A percentile compares a stretch with the other conserved stretches of the same genome.
phyloP scores from a whole-genome alignment of 2,888 invertebrate species.

The Parnassius apollo region DNA sequence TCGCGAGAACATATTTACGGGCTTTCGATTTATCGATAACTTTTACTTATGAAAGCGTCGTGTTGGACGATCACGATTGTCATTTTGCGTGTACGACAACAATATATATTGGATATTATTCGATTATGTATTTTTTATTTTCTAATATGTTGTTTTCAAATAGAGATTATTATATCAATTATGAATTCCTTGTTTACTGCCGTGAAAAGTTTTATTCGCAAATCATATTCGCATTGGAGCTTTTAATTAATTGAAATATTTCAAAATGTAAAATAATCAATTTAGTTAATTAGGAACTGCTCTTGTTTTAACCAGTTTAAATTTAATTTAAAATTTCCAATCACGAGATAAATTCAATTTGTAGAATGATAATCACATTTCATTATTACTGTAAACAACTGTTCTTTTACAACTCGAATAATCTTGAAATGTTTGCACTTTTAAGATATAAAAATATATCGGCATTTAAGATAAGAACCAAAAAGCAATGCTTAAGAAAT shows the following conservation, averaged over 20 bases:
- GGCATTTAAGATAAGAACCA: conserved; percentile 18
- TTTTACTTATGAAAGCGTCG: conserved; percentile 66
- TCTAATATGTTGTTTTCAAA: background rate
- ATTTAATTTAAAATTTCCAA: conserved; percentile 7
- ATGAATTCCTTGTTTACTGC: too few relatives aligned
- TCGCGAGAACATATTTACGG: conserved; percentile 51
- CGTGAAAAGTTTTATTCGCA: too few relatives aligned
- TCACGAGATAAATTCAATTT: conserved; percentile 10
- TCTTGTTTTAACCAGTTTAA: background rate
- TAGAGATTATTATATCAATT: too few relatives aligned
- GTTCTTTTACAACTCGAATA: conserved; percentile 22
- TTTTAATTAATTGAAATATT: too few relatives aligned
- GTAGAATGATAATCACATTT: background rate
- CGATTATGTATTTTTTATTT: conserved; percentile 34
- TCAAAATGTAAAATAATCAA: background rate
- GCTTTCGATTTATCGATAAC: conserved; percentile 68
- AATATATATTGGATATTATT: conserved; percentile 39
- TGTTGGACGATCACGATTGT: conserved; percentile 72
- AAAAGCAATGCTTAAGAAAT: conserved; percentile 14
- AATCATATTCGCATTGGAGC: too few relatives aligned
- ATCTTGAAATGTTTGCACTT: conserved; percentile 20
- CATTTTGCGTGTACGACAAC: conserved; percentile 57
- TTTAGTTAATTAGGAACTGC: background rate
- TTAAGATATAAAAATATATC: conserved; percentile 22
- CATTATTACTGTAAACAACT: conserved; percentile 16